Evolutionary conservation across 2,797 vertebrate genomes (phyloP), one percentile per base, ranked within the genome.

Genomic region (Oceanodroma leucorhoa): DNA sequence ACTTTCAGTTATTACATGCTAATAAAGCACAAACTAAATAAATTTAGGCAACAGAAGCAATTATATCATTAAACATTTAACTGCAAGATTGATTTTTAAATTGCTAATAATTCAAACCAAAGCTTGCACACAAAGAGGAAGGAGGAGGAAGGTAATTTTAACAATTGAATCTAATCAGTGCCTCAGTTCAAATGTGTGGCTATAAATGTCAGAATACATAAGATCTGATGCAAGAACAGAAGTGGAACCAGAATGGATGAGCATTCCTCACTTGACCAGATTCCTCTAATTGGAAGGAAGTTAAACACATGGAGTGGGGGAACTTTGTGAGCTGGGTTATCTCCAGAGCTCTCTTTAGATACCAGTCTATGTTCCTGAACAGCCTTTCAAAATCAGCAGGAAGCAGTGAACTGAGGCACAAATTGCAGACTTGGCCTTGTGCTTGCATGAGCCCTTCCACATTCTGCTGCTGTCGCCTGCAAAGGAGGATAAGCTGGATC

Each of bases 41-140:
- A 90, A 94, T 90, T 79, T 65, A 64, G 76, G 64, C 76, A 95
- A 86, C 81, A 65, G 54, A 70, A 96, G 71, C 75, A 92, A 89
- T 96, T 95, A 97, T 66, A 69, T 69, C 23, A 84, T 94, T 96
- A 94, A 97, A 81, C 40, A 80, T 94, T 94, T 95, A 96, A 90
- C 83, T 85, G 46, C 53, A 89, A 60, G 95, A 91, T 81, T 95
- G 85, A 83, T 93, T 91, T 95, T 93, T 77, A 90, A 95, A 95
- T 95, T 77, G 48, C 80, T 95, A 90, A 94, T 94, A 93, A 83
- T 87, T 80, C 76, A 85, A 94, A 84, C 67, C 55, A 67, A 94
- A 92, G 76, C 12, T 30, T 78, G 77, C 64, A 48, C 51, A 54
- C 53, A 69, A 40, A 71, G 83, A 81, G n/a, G 69, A 83, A 87